Percentiles rank a stretch among this genome's conserved stretches.
Conservation (phyloP, 2,113 vertebrate genomes). For the Pogonocichla stellata region DNA sequence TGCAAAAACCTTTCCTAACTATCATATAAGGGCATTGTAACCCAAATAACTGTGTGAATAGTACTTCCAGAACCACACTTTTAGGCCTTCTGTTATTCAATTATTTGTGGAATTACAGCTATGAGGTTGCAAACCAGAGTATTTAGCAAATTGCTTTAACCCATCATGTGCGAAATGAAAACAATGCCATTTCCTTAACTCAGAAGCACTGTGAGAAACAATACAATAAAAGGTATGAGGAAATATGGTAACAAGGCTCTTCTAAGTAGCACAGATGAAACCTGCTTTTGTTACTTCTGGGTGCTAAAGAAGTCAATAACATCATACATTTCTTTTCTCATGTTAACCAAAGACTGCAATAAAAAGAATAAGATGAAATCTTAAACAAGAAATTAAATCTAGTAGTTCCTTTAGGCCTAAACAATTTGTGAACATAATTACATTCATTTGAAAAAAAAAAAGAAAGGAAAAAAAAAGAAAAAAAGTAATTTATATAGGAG, state of each 20-base stretch:
- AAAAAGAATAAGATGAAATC: not conserved
- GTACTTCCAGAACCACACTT: not conserved
- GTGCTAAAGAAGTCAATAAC: not conserved
- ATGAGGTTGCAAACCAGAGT: not conserved
- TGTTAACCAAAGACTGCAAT: not conserved
- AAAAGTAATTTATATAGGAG: not conserved
- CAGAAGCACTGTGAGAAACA: not conserved
- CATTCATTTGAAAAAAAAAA: not conserved
- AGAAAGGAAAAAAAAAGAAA: not conserved
- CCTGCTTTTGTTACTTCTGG: not conserved
- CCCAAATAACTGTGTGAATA: not conserved
- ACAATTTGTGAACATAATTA: not conserved
- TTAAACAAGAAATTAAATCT: not conserved
- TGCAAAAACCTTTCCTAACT: not conserved
- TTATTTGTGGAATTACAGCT: not conserved
- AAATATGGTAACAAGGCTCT: not conserved
- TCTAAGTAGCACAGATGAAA: not conserved
- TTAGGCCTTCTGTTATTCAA: not conserved
- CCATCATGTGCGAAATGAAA: not conserved
- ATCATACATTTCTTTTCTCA: not conserved
- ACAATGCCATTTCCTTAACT: not conserved
- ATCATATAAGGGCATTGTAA: not conserved
- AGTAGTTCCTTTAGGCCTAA: not conserved
- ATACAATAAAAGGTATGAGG: not conserved
- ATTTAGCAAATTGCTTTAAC: not conserved